A percentile compares a stretch with the other conserved stretches of the same genome.
Conservation (phyloP, 2,888 invertebrate species). For the Andricus quercusramuli region DNA sequence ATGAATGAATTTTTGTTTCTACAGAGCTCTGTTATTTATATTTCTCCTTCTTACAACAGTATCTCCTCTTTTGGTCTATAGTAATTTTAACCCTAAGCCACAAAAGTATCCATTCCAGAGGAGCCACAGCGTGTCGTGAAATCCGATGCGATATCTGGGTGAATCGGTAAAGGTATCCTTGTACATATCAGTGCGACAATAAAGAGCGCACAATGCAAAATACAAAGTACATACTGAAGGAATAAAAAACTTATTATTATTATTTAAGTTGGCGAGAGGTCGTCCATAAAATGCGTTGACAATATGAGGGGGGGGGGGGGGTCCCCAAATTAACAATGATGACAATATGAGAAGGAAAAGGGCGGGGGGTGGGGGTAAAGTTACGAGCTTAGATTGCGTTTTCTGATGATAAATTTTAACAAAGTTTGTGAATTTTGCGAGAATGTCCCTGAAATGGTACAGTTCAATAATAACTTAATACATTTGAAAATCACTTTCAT, state of each 20-base stretch:
- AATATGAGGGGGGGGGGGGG: too few species aligned
- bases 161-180: conserved; percentile 62
- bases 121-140: conserved; percentile 74
- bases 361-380: too few species aligned
- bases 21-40: not conserved
- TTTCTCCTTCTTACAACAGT: not conserved
- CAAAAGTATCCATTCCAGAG: conserved; percentile 71
- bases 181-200: conserved; percentile 45
- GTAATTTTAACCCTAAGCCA: conserved; percentile 67
- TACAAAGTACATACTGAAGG: not conserved
- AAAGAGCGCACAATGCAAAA: conserved; percentile 12
- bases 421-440: too few species aligned
- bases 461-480: too few species aligned
- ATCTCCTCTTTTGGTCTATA: conserved; percentile 42
- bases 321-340: too few species aligned
- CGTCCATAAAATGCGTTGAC: too few species aligned
- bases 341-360: too few species aligned
- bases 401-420: too few species aligned
- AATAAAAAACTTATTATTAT: not conserved
- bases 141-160: conserved; percentile 70
- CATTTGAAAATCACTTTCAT: too few species aligned
- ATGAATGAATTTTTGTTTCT: not conserved
- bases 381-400: too few species aligned
- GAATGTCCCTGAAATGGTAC: too few species aligned
- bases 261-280: too few species aligned